Conservation (phyloP, 2,888 invertebrate species). For the Dyspetes luteomarginatus region DNA sequence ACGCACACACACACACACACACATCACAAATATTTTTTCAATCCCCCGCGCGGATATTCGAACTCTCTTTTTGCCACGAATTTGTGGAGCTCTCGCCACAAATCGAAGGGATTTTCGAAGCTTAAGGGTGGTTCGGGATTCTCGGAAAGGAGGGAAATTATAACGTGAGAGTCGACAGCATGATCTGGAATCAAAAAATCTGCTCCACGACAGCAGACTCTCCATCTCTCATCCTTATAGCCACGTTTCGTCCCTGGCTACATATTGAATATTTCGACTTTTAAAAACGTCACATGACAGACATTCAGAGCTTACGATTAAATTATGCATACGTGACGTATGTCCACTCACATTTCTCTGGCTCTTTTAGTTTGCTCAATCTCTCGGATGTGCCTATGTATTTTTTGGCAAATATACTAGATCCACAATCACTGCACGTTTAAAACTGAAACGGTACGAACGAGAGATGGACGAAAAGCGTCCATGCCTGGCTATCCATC, state of each 20-base stretch:
- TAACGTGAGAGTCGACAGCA: conserved; percentile 27
- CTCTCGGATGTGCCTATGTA: background rate
- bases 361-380: background rate
- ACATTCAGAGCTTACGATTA: background rate
- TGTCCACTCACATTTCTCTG: background rate
- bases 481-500: background rate
- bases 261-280: conserved; percentile 57
- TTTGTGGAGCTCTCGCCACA: no score
- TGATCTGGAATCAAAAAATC: conserved; percentile 36
- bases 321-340: background rate
- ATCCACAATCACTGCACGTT: background rate
- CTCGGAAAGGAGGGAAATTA: conserved; percentile 39
- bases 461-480: background rate
- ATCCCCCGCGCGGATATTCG: no score
- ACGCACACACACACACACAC: no score
- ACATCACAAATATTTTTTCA: no score
- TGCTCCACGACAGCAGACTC: no score
- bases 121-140: background rate
- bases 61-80: no score
- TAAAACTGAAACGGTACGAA: background rate
- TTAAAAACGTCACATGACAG: background rate
- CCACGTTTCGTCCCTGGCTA: no score
- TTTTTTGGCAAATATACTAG: background rate
- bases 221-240: no score
- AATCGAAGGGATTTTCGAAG: background rate